Evolutionary conservation across 2,888 invertebrate species (phyloP).

Genomic region (Tricholauxania praeusta): DNA sequence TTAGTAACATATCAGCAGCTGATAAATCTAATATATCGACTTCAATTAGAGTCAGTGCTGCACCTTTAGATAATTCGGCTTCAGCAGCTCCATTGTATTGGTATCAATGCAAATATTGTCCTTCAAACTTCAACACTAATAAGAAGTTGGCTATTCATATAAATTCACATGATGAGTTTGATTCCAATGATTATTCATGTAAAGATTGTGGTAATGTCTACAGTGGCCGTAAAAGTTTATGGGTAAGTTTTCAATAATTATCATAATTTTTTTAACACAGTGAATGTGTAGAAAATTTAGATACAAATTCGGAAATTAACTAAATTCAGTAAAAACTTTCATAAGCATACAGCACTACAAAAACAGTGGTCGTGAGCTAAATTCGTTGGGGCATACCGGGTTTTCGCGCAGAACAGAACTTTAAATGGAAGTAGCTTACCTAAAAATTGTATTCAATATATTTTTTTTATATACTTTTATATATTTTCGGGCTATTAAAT

Average conservation of each 20-base stretch:
- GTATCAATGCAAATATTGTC: conserved; percentile 68
- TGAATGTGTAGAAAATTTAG: background rate
- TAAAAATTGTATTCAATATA: no score
- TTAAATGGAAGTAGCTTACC: no score
- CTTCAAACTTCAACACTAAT: conserved; percentile 67
- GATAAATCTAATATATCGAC: conserved; percentile 42
- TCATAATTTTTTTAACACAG: background rate
- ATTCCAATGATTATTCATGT: conserved; percentile 67
- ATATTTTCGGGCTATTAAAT: no score
- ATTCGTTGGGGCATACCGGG: no score
- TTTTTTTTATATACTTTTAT: no score
- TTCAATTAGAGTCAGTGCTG: conserved; percentile 32
- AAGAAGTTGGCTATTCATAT: conserved; percentile 68
- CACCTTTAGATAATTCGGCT: conserved; percentile 9
- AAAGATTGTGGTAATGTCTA: conserved; percentile 68
- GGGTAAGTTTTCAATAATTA: conserved; percentile 56
- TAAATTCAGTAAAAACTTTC: no score
- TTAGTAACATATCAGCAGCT: conserved; percentile 22
- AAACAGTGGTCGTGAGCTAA: no score
- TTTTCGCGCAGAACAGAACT: no score
- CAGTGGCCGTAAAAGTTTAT: conserved; percentile 67
- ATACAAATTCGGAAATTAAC: no score
- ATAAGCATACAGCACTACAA: no score
- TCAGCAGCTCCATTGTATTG: conserved; percentile 58
- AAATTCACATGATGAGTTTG: conserved; percentile 67